Evolutionary conservation across 2,113 vertebrate species (phyloP).

Genomic region (Actenoides lindsayi): DNA sequence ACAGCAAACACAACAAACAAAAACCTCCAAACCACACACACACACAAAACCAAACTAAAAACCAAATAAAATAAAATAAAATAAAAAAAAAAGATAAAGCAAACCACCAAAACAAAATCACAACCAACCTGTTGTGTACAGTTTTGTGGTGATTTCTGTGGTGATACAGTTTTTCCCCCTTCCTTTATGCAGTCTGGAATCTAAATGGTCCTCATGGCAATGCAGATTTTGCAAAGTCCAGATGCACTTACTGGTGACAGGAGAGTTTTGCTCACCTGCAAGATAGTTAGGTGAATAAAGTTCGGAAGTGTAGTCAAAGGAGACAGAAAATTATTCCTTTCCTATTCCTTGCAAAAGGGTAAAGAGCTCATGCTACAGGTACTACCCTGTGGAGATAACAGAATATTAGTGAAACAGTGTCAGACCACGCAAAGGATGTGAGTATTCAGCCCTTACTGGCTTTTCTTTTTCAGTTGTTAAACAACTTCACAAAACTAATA

Average conservation of each 20-base stretch:
- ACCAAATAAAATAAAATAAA: too few relatives aligned
- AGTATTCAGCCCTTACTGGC: neutral
- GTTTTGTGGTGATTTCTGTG: neutral
- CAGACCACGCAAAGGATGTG: neutral
- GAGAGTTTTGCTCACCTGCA: neutral
- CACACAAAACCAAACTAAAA: too few relatives aligned
- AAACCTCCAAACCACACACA: too few relatives aligned
- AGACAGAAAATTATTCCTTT: neutral
- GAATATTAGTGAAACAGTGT: neutral
- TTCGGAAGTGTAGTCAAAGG: neutral
- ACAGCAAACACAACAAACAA: too few relatives aligned
- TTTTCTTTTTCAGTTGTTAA: neutral
- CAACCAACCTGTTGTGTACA: neutral
- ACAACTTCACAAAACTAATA: neutral
- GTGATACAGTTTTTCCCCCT: neutral
- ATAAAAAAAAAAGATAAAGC: neutral
- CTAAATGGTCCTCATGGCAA: neutral
- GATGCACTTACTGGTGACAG: neutral
- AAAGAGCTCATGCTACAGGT: neutral
- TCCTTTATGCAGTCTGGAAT: neutral
- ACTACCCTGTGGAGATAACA: neutral
- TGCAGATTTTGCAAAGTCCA: neutral
- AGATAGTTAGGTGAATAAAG: too few relatives aligned
- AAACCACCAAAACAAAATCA: too few relatives aligned
- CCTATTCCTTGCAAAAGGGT: neutral